Percentiles rank a stretch among this genome's conserved stretches.
Conservation (phyloP, 2,888 invertebrate species). For the Athrips mouffetella region DNA sequence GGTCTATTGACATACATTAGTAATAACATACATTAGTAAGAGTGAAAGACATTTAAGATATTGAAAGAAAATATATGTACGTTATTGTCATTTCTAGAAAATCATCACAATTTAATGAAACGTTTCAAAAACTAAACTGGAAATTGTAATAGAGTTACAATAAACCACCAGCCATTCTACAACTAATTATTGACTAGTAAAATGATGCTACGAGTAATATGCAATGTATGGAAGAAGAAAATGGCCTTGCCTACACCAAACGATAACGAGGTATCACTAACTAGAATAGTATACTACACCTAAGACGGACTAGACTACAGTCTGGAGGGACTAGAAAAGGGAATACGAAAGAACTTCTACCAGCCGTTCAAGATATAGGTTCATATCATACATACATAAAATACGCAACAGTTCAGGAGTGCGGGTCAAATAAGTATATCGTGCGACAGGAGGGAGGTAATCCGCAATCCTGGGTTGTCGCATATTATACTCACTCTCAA, state of each 20-base stretch:
- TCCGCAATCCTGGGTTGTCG: too few relatives aligned
- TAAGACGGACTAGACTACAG: constrained; percentile 46
- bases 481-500: too few relatives aligned
- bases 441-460: too few relatives aligned
- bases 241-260: constrained; percentile 67
- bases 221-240: constrained; percentile 53
- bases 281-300: constrained; percentile 28
- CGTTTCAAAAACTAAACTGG: too few relatives aligned
- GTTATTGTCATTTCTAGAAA: too few relatives aligned
- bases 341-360: constrained; percentile 57
- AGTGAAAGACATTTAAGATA: not conserved
- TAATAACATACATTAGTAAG: not conserved
- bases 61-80: not conserved
- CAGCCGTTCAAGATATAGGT: constrained; percentile 10
- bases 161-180: constrained; percentile 34
- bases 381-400: too few relatives aligned
- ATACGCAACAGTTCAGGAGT: too few relatives aligned
- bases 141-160: not conserved
- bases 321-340: constrained; percentile 68
- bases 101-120: too few relatives aligned
- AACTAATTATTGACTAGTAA: constrained; percentile 49
- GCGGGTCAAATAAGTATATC: too few relatives aligned
- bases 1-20: too few relatives aligned
- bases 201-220: constrained; percentile 57
- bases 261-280: constrained; percentile 48